phyloP scores from a whole-genome alignment of 2,113 vertebrate genomes.

The Mastomys natalensis region DNA sequence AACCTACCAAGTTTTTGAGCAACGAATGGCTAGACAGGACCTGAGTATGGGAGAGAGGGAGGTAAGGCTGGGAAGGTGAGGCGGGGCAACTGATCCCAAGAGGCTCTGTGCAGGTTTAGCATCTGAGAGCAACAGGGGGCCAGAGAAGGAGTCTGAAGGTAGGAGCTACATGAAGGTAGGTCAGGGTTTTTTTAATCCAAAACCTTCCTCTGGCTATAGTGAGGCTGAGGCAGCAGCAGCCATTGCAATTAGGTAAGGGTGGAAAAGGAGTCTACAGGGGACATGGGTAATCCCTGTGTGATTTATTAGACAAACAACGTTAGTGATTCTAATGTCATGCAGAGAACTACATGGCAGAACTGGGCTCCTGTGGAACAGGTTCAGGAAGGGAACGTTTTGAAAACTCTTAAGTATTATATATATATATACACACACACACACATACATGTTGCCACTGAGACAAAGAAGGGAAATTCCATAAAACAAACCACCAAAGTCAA shows the following conservation, averaged over 20 bases:
- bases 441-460: neutral
- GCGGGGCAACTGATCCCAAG: neutral
- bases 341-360: conserved; percentile 43
- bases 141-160: neutral
- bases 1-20: neutral
- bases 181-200: conserved; percentile 10
- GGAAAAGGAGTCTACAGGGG: neutral
- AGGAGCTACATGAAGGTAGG: neutral
- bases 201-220: neutral
- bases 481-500: conserved; percentile 55
- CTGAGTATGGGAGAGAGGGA: neutral
- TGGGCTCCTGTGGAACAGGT: conserved; percentile 49
- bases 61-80: neutral
- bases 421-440: no score
- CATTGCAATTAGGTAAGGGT: neutral
- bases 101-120: neutral
- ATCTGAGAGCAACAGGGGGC: neutral
- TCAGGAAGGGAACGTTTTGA: conserved; percentile 65
- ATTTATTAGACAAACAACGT: conserved; percentile 5
- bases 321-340: neutral
- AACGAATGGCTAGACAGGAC: neutral
- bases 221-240: neutral
- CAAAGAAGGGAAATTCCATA: conserved; percentile 53
- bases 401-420: neutral
- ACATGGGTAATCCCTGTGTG: neutral